Evolutionary conservation across 1,140 invertebrate genomes (phyloP).

Genomic region (Dermatophagoides farinae): DNA sequence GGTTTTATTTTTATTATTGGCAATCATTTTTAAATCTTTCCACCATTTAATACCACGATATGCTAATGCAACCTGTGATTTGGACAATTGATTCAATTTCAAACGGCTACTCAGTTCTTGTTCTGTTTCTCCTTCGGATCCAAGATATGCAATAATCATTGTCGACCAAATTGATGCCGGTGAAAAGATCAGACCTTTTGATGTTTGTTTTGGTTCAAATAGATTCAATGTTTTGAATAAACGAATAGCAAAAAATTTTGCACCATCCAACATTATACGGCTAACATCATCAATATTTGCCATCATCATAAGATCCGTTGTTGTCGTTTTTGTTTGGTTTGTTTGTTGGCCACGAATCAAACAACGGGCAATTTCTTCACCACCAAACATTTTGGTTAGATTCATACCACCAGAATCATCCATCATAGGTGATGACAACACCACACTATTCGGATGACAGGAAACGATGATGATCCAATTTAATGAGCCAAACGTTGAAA

Average conservation of each 20-base stretch:
- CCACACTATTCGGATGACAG: too few species aligned
- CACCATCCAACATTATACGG: neutral
- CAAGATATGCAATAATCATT: conserved; percentile 20
- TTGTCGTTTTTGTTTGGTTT: too few species aligned
- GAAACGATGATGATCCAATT: too few species aligned
- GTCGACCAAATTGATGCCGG: conserved; percentile 20
- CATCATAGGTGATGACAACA: too few species aligned
- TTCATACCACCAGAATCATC: too few species aligned
- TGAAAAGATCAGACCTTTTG: conserved; percentile 17
- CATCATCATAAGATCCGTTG: neutral
- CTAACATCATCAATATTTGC: neutral
- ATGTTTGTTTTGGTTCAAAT: conserved; percentile 12
- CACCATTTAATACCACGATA: conserved; percentile 16
- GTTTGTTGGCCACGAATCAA: neutral
- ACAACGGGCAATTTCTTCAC: neutral
- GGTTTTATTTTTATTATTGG: conserved; percentile 24
- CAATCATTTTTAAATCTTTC: conserved; percentile 13
- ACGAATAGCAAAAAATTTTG: conserved; percentile 8
- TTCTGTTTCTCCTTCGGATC: conserved; percentile 23
- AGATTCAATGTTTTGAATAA: conserved; percentile 7
- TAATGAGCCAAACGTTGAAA: too few species aligned
- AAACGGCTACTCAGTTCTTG: conserved; percentile 20
- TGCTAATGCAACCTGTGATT: conserved; percentile 12
- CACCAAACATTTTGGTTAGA: too few species aligned
- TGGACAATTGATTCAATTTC: conserved; percentile 14